Conservation (phyloP, 2,888 invertebrate genomes). For the Sphinx pinastri region DNA sequence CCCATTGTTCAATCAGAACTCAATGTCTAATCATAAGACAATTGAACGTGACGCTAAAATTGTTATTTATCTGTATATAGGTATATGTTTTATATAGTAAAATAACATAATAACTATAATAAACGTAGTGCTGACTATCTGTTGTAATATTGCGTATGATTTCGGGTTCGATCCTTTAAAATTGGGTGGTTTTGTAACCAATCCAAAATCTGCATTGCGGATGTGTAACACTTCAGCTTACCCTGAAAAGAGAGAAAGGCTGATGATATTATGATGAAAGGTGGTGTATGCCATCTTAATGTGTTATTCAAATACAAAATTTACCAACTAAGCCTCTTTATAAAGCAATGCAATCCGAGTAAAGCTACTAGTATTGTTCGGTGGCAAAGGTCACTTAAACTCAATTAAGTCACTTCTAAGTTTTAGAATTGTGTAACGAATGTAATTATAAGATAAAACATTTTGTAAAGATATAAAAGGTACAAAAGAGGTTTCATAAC, state of each 20-base stretch:
- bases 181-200: too few species aligned
- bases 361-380: constrained; percentile 34
- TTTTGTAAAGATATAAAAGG: constrained; percentile 22
- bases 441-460: constrained; percentile 30
- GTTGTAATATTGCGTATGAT: too few species aligned
- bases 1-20: constrained; percentile 31
- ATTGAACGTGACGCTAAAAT: constrained; percentile 2
- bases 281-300: too few species aligned
- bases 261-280: too few species aligned
- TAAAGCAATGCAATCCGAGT: background rate
- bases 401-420: constrained; percentile 34
- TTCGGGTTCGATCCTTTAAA: too few species aligned
- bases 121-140: too few species aligned
- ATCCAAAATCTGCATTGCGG: too few species aligned
- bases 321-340: background rate
- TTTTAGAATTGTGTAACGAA: constrained; percentile 33
- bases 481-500: constrained; percentile 19
- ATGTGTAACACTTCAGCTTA: too few species aligned
- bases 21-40: constrained; percentile 38
- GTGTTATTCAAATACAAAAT: too few species aligned
- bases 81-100: background rate
- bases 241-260: too few species aligned
- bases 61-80: background rate
- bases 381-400: constrained; percentile 36
- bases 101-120: background rate